A percentile compares a stretch with the other conserved stretches of the same genome.
Conservation (phyloP, 2,797 vertebrate species). For the Delichon dasypus region DNA sequence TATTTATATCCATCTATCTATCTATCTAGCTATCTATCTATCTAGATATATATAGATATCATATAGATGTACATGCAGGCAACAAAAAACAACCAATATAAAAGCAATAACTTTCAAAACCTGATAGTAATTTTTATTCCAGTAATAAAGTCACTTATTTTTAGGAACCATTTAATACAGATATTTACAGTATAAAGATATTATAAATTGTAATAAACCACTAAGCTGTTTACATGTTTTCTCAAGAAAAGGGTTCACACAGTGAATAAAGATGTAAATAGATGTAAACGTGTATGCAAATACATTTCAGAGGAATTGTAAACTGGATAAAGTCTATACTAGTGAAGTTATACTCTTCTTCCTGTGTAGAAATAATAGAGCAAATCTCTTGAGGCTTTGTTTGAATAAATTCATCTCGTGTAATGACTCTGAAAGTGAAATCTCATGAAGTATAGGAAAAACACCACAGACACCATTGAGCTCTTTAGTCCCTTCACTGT, state of each 20-base stretch:
- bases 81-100: neutral
- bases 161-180: neutral
- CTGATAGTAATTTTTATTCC: neutral
- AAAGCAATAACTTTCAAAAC: neutral
- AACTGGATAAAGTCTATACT: neutral
- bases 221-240: neutral
- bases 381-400: neutral
- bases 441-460: neutral
- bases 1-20: too few relatives aligned
- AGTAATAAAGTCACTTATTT: neutral
- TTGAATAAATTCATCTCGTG: neutral
- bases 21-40: neutral
- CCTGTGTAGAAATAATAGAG: neutral
- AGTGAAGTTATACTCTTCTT: neutral
- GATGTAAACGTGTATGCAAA: neutral
- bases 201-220: neutral
- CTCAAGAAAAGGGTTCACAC: neutral
- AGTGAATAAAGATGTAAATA: neutral
- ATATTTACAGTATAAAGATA: neutral
- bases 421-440: neutral
- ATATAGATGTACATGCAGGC: neutral
- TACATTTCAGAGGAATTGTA: neutral
- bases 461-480: neutral
- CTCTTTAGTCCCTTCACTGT: neutral
- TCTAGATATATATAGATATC: neutral